Evolutionary conservation across 2,797 vertebrate species (phyloP).

Genomic region (Darevskia mixta): DNA sequence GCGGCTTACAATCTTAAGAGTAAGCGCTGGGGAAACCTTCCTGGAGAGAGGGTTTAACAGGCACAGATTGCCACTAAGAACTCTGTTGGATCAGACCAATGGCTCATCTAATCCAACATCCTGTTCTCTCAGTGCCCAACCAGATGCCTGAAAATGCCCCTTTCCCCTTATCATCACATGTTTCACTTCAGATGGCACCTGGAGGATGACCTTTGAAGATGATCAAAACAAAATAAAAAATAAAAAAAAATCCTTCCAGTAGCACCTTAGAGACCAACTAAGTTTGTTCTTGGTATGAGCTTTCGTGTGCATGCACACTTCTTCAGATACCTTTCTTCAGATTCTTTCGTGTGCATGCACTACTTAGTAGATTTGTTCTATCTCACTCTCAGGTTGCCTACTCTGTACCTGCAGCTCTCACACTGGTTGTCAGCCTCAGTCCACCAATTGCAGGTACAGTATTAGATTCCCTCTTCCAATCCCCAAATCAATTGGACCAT

Average conservation of each 20-base stretch:
- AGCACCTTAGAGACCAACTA: too few relatives aligned
- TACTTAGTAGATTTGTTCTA: background rate
- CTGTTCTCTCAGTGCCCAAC: too few relatives aligned
- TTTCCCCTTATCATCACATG: background rate
- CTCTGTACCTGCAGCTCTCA: slow-evolving; percentile 73
- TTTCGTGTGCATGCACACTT: too few relatives aligned
- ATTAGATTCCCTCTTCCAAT: slow-evolving; percentile 17
- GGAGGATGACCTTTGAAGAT: background rate
- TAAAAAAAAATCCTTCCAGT: too few relatives aligned
- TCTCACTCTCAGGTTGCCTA: slow-evolving; percentile 75
- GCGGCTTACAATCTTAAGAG: background rate
- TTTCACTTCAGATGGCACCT: background rate
- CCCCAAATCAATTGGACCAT: background rate
- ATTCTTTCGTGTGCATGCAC: too few relatives aligned
- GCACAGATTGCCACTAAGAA: background rate
- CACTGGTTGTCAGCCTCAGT: slow-evolving; percentile 75
- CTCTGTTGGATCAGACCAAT: too few relatives aligned
- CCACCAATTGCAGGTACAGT: slow-evolving; percentile 79
- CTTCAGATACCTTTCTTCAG: too few relatives aligned
- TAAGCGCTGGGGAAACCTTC: background rate
- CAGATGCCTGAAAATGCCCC: background rate
- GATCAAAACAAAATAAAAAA: too few relatives aligned
- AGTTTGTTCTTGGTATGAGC: too few relatives aligned
- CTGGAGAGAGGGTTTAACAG: background rate
- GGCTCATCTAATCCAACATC: too few relatives aligned